Conservation (phyloP, 2,797 vertebrate species). For the Liasis olivaceus region DNA sequence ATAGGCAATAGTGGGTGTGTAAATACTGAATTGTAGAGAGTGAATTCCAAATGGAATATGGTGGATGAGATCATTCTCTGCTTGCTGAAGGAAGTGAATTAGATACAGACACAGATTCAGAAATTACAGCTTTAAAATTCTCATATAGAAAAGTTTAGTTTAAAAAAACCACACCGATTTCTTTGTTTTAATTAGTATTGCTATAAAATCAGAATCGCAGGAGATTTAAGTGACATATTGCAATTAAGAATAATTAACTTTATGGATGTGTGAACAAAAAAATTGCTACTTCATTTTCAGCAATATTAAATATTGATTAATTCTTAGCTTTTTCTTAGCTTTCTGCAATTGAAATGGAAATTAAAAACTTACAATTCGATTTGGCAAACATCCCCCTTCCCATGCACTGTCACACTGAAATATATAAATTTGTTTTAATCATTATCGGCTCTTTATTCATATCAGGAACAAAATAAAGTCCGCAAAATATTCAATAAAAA, state of each 20-base stretch:
- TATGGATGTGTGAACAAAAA: not conserved
- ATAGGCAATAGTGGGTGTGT: not conserved
- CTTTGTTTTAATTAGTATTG: not conserved
- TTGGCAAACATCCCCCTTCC: not conserved
- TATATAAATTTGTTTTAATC: not conserved
- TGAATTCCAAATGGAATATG: not conserved
- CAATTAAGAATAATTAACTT: constrained; percentile 3
- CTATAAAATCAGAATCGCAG: not conserved
- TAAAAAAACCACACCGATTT: not conserved
- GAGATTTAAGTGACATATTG: not conserved
- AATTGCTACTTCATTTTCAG: not conserved
- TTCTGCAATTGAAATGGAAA: not conserved
- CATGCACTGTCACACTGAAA: not conserved
- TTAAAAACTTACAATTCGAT: not conserved
- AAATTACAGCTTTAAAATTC: not conserved
- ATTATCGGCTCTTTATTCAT: not conserved
- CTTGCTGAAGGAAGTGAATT: not conserved
- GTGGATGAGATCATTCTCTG: not conserved
- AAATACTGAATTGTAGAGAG: not conserved
- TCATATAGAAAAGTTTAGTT: not conserved
- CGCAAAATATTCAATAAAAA: constrained; percentile 16
- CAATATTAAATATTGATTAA: not conserved
- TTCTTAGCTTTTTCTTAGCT: constrained; percentile 4
- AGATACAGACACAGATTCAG: not conserved
- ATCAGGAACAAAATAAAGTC: constrained; percentile 4